Conservation (phyloP, 2,888 invertebrate genomes). For the Drosophila nr. perissopoda region DNA sequence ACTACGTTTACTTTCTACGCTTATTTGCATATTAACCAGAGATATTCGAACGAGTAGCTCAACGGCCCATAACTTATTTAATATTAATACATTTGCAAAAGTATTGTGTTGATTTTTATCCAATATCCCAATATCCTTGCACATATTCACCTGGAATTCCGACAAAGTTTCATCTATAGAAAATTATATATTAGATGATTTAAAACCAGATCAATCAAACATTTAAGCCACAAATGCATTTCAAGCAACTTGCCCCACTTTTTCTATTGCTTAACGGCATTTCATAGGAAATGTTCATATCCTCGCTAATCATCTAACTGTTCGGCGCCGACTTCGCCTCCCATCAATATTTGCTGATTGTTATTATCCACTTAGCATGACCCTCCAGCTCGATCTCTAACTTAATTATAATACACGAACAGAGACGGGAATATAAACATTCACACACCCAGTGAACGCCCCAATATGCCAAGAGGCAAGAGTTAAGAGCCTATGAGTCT, state of each 20-base stretch:
- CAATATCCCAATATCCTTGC: neutral
- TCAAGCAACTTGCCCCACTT: neutral
- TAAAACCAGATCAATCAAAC: neutral
- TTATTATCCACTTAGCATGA: constrained; percentile 43
- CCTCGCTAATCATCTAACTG: constrained; percentile 35
- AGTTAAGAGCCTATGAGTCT: neutral
- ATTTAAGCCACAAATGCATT: neutral
- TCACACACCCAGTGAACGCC: constrained; percentile 54
- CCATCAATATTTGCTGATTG: constrained; percentile 5
- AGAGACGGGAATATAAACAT: constrained; percentile 43
- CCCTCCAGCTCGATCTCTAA: constrained; percentile 32
- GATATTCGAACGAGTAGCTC: neutral
- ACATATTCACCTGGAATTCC: neutral
- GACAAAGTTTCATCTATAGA: neutral
- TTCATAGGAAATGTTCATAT: constrained; percentile 20
- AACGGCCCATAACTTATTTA: neutral
- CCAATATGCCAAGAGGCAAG: constrained; percentile 25
- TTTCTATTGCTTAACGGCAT: neutral
- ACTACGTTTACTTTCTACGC: constrained; percentile 36
- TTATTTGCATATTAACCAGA: constrained; percentile 22
- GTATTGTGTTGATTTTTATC: neutral
- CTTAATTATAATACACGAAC: constrained; percentile 44
- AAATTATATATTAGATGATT: neutral
- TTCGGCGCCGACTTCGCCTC: neutral
- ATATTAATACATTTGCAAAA: neutral